Conservation (phyloP, 2,113 vertebrate genomes). For the Orthonyx spaldingii region DNA sequence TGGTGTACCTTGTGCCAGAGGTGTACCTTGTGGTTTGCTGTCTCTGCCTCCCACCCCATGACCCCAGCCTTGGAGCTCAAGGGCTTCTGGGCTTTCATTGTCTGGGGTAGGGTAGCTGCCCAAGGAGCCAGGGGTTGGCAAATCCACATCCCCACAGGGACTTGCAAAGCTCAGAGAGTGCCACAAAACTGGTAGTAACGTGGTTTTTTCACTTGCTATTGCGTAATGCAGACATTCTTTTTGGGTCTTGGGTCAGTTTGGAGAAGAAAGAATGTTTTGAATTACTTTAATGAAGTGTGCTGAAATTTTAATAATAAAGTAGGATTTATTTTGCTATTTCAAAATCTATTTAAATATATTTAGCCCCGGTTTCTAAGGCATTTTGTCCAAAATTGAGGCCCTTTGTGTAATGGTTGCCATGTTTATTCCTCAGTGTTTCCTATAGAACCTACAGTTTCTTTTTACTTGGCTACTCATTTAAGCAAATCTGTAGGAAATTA, state of each 20-base stretch:
- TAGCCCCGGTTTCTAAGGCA: background rate
- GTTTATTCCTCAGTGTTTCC: background rate
- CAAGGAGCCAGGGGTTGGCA: rapidly evolving
- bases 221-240: background rate
- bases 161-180: background rate
- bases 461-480: background rate
- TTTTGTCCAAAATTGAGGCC: background rate
- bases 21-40: background rate
- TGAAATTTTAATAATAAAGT: background rate
- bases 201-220: background rate
- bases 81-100: background rate
- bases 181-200: background rate
- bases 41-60: background rate
- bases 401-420: background rate
- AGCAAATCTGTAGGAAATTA: background rate
- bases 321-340: background rate
- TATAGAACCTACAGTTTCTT: background rate
- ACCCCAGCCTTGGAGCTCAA: background rate
- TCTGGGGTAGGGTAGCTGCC: background rate
- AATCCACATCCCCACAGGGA: rapidly evolving
- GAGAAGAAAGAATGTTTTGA: background rate
- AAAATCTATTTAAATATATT: background rate
- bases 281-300: background rate
- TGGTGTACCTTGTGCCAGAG: too few species aligned
- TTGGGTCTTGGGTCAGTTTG: background rate